Evolutionary conservation across 2,888 invertebrate genomes (phyloP), one percentile per base, ranked within the genome.

Genomic region (Mesochorus sp.): DNA sequence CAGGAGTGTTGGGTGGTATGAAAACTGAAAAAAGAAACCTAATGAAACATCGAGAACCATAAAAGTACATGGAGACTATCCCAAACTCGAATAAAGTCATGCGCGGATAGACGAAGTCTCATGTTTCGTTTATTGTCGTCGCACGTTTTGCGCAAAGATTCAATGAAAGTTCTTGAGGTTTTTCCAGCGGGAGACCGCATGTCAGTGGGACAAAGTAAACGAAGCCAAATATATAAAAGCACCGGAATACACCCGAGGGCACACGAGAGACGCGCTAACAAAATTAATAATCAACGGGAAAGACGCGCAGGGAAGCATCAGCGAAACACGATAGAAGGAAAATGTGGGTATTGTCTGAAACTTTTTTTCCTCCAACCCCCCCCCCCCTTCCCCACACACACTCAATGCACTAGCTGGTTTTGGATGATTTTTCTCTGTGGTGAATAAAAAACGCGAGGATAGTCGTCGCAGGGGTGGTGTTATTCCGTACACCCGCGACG

Each of bases 281-380:
- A 76, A 71, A 71, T 76, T 76, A 76, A 76, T 76, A 76, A 76
- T 76, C 76, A 76, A 76, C 76, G 70, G 55, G 64, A 57, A 57
- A 47, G 71, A 37, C 28, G 14, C n/a, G n/a, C n/a, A n/a, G 19
- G 8, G 31, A 8, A 5, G 44, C 42, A 19, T 8, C 12, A 12
- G 10, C 31, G 6, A 10, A 8, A 24, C 19, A 37, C 49, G 47
- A 51, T 19, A 31, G 10, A 31, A 37, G 6, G 34, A 62, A 62
- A 39, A n/a, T 42, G 59, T n/a, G 21, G 19, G 28, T 42, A 44
- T 34, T 39, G 55, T 55, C 31, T 28, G 34, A 31, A n/a, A 14
- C 21, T 8, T 26, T 12, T 37, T 0, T 10, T 5, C n/a, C 61
- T n/a, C n/a, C n/a, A n/a, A n/a, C n/a, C n/a, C n/a, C n/a, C n/a